A percentile compares a stretch with the other conserved stretches of the same genome.
Evolutionary conservation across 2,113 vertebrate species (phyloP).

Genomic region (Bagarius yarrelli): DNA sequence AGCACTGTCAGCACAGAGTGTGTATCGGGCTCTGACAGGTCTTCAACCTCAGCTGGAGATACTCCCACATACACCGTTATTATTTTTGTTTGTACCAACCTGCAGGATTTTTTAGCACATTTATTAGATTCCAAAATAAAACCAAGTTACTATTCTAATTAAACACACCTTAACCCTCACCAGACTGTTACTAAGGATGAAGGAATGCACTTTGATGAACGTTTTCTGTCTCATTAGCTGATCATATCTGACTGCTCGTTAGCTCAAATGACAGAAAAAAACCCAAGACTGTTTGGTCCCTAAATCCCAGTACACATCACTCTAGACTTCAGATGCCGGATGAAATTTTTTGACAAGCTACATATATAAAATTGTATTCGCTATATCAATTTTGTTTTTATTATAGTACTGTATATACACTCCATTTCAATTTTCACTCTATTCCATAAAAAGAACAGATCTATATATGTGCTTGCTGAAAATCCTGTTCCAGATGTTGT

Average conservation of each 20-base stretch:
- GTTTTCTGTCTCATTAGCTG: neutral
- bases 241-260: neutral
- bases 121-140: neutral
- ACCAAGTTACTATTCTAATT: neutral
- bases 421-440: too few species aligned
- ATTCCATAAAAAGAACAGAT: too few species aligned
- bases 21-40: neutral
- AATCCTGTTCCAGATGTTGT: too few species aligned
- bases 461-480: too few species aligned
- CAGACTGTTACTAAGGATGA: neutral
- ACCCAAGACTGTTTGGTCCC: too few species aligned
- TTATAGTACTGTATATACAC: too few species aligned
- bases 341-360: too few species aligned
- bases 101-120: neutral
- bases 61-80: neutral
- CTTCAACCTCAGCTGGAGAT: neutral
- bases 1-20: neutral
- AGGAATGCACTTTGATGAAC: neutral
- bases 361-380: too few species aligned
- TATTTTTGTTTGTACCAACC: neutral
- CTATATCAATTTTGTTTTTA: too few species aligned
- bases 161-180: neutral
- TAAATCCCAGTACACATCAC: too few species aligned
- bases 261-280: neutral
- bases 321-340: too few species aligned